Conservation (phyloP, 2,113 vertebrate species). For the Burhinus bistriatus region DNA sequence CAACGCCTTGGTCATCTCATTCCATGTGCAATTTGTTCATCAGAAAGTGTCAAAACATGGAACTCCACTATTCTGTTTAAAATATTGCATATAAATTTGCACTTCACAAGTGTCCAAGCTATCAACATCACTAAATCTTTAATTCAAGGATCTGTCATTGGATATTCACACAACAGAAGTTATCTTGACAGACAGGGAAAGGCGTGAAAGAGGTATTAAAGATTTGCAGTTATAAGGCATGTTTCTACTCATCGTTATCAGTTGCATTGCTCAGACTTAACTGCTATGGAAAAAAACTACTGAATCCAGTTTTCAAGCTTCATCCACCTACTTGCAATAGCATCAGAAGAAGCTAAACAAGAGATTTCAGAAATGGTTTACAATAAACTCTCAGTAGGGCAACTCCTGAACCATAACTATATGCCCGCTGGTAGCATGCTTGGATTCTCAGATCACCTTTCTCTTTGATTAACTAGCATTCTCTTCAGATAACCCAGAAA, state of each 20-base stretch:
- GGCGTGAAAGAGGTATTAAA: neutral
- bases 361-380: neutral
- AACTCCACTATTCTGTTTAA: neutral
- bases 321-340: neutral
- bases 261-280: neutral
- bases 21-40: neutral
- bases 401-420: neutral
- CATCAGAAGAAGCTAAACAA: neutral
- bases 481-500: neutral
- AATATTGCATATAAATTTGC: neutral
- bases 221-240: neutral
- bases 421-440: neutral
- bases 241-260: rapidly evolving
- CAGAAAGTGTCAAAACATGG: neutral
- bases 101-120: neutral
- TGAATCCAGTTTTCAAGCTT: neutral
- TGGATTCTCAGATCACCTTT: neutral
- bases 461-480: neutral
- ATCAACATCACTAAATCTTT: neutral
- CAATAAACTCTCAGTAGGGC: neutral
- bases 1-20: neutral
- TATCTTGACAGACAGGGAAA: neutral
- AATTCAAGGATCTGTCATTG: neutral
- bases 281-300: neutral
- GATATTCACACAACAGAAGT: neutral